Evolutionary conservation across 2,888 invertebrate genomes (phyloP).

Genomic region (Megamerina dolium): DNA sequence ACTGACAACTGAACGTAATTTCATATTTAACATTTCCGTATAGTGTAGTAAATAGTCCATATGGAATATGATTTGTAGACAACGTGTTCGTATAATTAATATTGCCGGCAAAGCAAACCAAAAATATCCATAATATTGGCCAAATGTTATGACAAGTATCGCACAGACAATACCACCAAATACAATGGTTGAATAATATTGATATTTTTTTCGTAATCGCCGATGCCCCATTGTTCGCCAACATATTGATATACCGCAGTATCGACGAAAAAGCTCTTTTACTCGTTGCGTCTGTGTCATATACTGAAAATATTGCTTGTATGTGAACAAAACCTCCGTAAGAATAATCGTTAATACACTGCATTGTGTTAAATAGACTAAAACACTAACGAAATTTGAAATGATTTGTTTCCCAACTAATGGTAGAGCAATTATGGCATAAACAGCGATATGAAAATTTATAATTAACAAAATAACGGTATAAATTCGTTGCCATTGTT

Average conservation of each 20-base stretch:
- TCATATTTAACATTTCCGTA: slow-evolving; percentile 22
- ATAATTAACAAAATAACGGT: slow-evolving; percentile 19
- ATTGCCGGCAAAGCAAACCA: slow-evolving; percentile 16
- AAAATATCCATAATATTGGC: slow-evolving; percentile 17
- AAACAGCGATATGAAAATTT: slow-evolving; percentile 20
- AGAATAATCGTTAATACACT: slow-evolving; percentile 24
- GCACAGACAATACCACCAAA: slow-evolving; percentile 13
- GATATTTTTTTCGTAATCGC: slow-evolving; percentile 10
- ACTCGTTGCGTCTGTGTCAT: slow-evolving; percentile 22
- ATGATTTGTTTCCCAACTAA: slow-evolving; percentile 20
- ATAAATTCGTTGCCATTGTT: slow-evolving; percentile 27
- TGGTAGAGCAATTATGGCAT: slow-evolving; percentile 15
- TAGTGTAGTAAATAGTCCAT: slow-evolving; percentile 24
- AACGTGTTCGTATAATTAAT: slow-evolving; percentile 17
- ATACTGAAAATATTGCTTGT: slow-evolving; percentile 24
- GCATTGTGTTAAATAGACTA: slow-evolving; percentile 28
- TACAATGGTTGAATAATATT: slow-evolving; percentile 9
- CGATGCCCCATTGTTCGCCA: neutral
- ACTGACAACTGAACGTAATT: slow-evolving; percentile 23
- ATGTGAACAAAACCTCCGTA: slow-evolving; percentile 26
- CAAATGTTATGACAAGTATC: slow-evolving; percentile 5
- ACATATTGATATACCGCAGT: slow-evolving; percentile 10
- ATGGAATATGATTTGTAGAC: slow-evolving; percentile 15
- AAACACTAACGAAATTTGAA: slow-evolving; percentile 28
- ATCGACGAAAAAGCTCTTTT: slow-evolving; percentile 10